These are phyloP conservation scores for Antennarius striatus DNA, from an alignment of 2,113 vertebrate species.

Conservation along the genomic window DNA sequence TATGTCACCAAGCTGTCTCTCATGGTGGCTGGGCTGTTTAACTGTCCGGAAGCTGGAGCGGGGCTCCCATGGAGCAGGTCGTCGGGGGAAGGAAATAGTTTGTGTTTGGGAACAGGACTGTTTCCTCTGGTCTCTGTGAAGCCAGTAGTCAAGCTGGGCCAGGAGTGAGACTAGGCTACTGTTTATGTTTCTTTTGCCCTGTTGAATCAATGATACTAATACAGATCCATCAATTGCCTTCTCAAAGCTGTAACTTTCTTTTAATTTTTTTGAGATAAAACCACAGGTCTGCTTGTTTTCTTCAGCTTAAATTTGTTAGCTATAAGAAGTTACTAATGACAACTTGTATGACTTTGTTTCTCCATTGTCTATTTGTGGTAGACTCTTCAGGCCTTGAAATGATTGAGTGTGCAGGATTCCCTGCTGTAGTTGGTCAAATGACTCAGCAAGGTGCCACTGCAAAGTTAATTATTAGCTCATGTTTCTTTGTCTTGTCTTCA, in stretches of 20 bases:
- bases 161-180: slow-evolving; percentile 27
- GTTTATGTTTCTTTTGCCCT: neutral
- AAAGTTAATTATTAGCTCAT: slow-evolving; percentile 62
- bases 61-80: slow-evolving; percentile 64
- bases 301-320: neutral
- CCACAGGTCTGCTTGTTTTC: neutral
- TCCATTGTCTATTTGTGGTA: slow-evolving; percentile 44
- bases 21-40: slow-evolving; percentile 34
- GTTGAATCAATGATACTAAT: slow-evolving; percentile 1
- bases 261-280: neutral
- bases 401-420: neutral
- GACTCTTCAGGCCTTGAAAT: slow-evolving; percentile 16
- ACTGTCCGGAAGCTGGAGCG: slow-evolving; percentile 62
- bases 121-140: slow-evolving; percentile 73
- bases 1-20: slow-evolving; percentile 24
- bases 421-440: slow-evolving; percentile 22
- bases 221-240: neutral
- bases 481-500: slow-evolving; percentile 31
- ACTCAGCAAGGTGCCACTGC: slow-evolving; percentile 44
- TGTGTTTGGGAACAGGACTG: slow-evolving; percentile 71
- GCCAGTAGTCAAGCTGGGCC: slow-evolving; percentile 59
- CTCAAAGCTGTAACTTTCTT: neutral
- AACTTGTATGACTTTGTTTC: slow-evolving; percentile 19
- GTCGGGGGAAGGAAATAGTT: slow-evolving; percentile 74
- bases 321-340: neutral